Conservation (phyloP, 2,113 vertebrate species). For the Archilochus colubris region DNA sequence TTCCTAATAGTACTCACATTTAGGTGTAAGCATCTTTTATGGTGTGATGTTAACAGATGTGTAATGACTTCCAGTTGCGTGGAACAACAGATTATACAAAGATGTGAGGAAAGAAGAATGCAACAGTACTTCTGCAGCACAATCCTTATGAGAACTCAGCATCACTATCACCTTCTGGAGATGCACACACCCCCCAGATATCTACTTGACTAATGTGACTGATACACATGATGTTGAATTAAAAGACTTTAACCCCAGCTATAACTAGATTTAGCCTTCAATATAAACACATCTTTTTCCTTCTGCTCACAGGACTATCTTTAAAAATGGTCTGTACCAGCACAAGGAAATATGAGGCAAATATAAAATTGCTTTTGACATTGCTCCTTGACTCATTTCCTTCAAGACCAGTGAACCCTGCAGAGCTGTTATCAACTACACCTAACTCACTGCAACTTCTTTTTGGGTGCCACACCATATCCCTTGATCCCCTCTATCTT, state of each 20-base stretch:
- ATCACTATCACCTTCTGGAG: neutral
- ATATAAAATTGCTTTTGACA: neutral
- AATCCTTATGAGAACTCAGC: neutral
- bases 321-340: neutral
- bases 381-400: neutral
- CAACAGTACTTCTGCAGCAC: neutral
- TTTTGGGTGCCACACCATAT: neutral
- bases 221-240: neutral
- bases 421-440: neutral
- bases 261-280: neutral
- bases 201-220: neutral
- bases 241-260: neutral
- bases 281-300: neutral
- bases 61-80: neutral
- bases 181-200: neutral
- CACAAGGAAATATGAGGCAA: neutral
- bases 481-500: neutral
- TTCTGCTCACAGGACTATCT: neutral
- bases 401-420: neutral
- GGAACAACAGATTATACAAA: rapidly evolving
- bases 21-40: neutral
- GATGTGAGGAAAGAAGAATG: neutral
- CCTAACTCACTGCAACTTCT: neutral
- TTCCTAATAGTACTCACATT: neutral
- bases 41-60: neutral